Evolutionary conservation across 2,113 vertebrate species (phyloP), one percentile per base, ranked within the genome.

Genomic region (Oncorhynchus gorbuscha): DNA sequence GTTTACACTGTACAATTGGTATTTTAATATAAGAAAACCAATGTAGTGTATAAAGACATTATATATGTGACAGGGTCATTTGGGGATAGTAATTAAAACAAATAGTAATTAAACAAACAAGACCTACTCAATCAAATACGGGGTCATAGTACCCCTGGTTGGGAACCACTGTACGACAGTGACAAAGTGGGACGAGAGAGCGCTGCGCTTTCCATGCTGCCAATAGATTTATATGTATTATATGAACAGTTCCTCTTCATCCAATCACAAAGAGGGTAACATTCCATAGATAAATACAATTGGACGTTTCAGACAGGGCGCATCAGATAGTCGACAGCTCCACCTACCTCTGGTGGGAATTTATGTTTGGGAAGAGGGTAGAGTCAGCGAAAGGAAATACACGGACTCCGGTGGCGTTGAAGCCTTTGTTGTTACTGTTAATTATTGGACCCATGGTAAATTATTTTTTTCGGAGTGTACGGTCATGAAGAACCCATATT

Each of bases 341-440:
- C 84, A 76, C 82, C 82, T 86, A 76, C 82, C 82, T 85, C 81
- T 81, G 80, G 86, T 69, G 67, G 79, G 82, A 84, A 83, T 80
- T 77, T 73, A 79, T 79, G 84, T 81, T 84, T 79, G 76, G 70
- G 81, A 71, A 78, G 73, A 78, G 70, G 67, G 13, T 30, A 30
- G 28, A 30, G 69, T 30, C 65, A 32, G 65, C 16, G 14, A 67
- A 32, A 67, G 32, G 67, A 69, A 69, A 69, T 69, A 35, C 67
- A 69, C 6, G 67, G 20, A 69, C 32, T 69, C 32, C 67, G 32
- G 32, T n/a, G 67, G 32, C 32, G 16, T 35, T 69, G 28, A 45
- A 69, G 67, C 7, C 32, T 69, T 69, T 69, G 30, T 69, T 32
- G 32, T 18, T 69, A 39, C 67, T 69, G 30, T 39, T 3, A 39